A percentile compares a stretch with the other conserved stretches of the same genome.
Conservation (phyloP, 2,888 invertebrate genomes). For the Ornithoptera priamus region DNA sequence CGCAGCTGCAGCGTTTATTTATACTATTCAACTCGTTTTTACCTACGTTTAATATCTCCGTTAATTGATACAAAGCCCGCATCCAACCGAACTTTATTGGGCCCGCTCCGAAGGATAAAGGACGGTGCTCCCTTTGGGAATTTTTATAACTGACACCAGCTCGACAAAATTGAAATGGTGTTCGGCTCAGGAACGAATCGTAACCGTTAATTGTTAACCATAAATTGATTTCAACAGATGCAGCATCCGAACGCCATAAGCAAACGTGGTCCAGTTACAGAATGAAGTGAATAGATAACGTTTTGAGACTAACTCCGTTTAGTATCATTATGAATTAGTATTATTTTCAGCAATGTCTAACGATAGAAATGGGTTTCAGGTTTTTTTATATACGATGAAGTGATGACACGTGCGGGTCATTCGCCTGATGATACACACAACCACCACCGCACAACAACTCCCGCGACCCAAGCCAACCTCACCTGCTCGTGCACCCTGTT, state of each 20-base stretch:
- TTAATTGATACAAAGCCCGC: constrained; percentile 71
- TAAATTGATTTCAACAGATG: constrained; percentile 21
- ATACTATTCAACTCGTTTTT: constrained; percentile 45
- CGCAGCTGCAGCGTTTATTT: constrained; percentile 52
- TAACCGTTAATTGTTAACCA: constrained; percentile 25
- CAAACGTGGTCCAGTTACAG: constrained; percentile 22
- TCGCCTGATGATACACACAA: too few relatives aligned
- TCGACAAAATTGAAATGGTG: constrained; percentile 27
- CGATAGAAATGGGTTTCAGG: too few relatives aligned
- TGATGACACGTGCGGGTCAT: too few relatives aligned
- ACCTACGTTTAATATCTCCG: constrained; percentile 59
- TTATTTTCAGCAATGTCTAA: too few relatives aligned
- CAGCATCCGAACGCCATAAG: constrained; percentile 1
- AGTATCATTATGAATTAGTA: too few relatives aligned
- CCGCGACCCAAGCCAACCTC: too few relatives aligned
- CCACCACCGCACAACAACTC: too few relatives aligned
- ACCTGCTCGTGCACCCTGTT: too few relatives aligned
- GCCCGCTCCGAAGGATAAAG: constrained; percentile 39
- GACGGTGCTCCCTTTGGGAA: constrained; percentile 32
- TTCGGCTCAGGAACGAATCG: constrained; percentile 14
- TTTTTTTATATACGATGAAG: too few relatives aligned
- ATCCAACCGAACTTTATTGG: constrained; percentile 61
- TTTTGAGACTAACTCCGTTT: neutral
- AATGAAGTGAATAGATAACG: constrained; percentile 5
- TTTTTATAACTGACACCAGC: constrained; percentile 47